Evolutionary conservation across 1,140 invertebrate species (phyloP), one percentile per base, ranked within the genome.

Genomic region (Drosophila tristis): DNA sequence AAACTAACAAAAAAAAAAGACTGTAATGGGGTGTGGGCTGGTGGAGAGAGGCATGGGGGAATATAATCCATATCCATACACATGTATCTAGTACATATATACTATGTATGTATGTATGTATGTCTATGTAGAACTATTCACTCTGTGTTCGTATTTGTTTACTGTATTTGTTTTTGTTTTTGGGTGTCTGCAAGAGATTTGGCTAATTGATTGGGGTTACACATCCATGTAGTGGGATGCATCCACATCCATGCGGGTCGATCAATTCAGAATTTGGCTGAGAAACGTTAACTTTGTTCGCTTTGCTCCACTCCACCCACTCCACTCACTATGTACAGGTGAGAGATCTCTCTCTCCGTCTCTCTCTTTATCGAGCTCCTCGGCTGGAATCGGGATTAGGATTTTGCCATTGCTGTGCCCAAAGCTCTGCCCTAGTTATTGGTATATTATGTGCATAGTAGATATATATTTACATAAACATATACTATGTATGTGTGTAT

Each of bases 41-140:
- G 68, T 42, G 13, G 62, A 49, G 49, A 56, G 64, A 43, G 68
- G 49, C 57, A 57, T 57, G 39, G 8, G 31, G 23, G 23, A 25
- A 25, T 23, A 23, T 23, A 16, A 16, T 16, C 16, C 16, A 16
- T 16, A 0, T 16, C 1, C 29, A 8, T 8, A 29, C 29, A 29
- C 2, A 31, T 8, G 7, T 3, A 31, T 68, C 25, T 49, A 67
- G 45, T 55, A 68, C 48, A 70, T 70, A 7, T 7, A 29, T 55
- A 59, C 42, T 74, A 60, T 78, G 78, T 80, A 78, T 74, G 74
- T 74, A 74, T 63, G 53, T 59, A 68, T 74, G 47, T 49, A 50
- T 55, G 72, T 58, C 67, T 71, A 68, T 67, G 61, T 78, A 66
- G 49, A 80, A 60, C 53, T 76, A 80, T 65, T 65, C 61, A 51